These are phyloP conservation scores for Agapornis canus DNA, from an alignment of 2,797 vertebrate genomes.

Conservation along the genomic window DNA sequence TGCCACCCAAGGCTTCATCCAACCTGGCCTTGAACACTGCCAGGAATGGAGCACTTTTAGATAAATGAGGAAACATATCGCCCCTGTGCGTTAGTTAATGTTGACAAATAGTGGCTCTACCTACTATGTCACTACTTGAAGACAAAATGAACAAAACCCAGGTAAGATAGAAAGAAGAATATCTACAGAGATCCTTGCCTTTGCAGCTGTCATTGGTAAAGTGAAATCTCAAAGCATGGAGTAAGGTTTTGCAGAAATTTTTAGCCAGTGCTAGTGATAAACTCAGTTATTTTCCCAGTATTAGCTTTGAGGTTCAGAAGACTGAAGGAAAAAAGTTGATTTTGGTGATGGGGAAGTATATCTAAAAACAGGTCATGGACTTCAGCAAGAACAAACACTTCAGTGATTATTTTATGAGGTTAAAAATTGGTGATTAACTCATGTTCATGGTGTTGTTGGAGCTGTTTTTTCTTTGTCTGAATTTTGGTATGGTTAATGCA, in stretches of 20 bases:
- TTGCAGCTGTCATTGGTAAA: background rate
- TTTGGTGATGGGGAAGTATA: background rate
- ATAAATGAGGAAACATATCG: background rate
- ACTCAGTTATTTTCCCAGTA: background rate
- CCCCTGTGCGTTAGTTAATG: background rate
- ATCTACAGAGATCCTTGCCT: background rate
- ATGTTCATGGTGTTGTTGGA: background rate
- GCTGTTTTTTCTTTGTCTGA: background rate
- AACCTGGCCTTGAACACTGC: too few species aligned
- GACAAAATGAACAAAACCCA: background rate
- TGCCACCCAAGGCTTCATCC: too few species aligned
- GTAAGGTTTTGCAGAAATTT: background rate
- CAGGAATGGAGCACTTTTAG: background rate
- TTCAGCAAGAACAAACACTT: background rate
- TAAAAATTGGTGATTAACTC: background rate
- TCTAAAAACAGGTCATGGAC: background rate
- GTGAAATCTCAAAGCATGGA: background rate
- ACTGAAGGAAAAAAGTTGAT: background rate
- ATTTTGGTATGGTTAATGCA: background rate
- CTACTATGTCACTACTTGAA: background rate
- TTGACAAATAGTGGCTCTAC: background rate
- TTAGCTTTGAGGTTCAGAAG: background rate
- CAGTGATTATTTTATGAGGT: background rate
- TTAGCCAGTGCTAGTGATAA: background rate
- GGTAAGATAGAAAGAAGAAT: background rate